Base-by-base conservation (phyloP, 1,140 invertebrate species). In the Drosophila mauritiana region DNA sequence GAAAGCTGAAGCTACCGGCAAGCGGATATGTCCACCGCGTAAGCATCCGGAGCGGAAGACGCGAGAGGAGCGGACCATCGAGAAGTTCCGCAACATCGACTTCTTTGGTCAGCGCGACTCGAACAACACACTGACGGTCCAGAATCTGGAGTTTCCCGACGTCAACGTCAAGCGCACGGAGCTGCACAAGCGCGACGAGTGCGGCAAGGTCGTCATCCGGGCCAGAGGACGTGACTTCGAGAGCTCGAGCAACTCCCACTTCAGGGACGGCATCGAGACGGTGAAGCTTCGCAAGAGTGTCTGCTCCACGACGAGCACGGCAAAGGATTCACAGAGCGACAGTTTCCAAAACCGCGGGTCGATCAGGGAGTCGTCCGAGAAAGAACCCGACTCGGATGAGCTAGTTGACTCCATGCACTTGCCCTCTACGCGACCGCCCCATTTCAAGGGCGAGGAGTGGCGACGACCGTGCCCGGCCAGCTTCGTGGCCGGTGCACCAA, bases 131-230 rank as follows among this genome's bases (percentile, higher is more conserved):
- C 25, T 89, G 34, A 68, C 85, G 2, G 77, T 90, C 0, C 84
- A 89, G 48, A 89, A 63, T 0, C 55, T 89, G 0, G 85, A 89
- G 52, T 89, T 89, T 37, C 84, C 84, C 1, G 80, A 89, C 49
- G 85, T 22, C 7, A 89, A 89, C 8, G 37, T 80, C 3, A 53
- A 68, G 25, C 77, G 77, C 0, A 89, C 84, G 0, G 65, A 89
- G 1, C 61, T 90, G 25, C 61, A 53, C 8, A 69, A 46, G 11
- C 73, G 85, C 0, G 63, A 89, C 31, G 85, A 55, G 7, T 89
- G 84, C 13, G 84, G 85, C 31, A 59, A 69, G 25, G 43, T 15
- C 3, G 53, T 59, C 7, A 36, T 89, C 25, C 62, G 54, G 1
- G 48, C 13, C 1, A 63, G 39, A 20, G 59, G 58, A 2, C 20